A percentile compares a stretch with the other conserved stretches of the same genome.
phyloP scores from a whole-genome alignment of 2,113 vertebrate species.

The Corythoichthys intestinalis region DNA sequence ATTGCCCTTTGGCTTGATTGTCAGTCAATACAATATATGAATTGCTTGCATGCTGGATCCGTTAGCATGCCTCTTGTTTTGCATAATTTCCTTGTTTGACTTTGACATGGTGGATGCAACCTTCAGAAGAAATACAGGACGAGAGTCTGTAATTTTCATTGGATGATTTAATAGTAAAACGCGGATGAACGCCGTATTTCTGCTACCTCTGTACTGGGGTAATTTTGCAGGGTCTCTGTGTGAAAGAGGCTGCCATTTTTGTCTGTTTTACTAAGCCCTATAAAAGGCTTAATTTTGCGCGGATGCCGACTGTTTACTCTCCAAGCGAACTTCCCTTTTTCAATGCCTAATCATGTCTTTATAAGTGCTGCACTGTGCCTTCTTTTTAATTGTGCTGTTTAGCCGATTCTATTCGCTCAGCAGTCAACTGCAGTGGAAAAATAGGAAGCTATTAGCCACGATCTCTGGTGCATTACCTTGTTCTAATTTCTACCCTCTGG shows the following conservation, averaged over 20 bases:
- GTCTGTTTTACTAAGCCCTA: background rate
- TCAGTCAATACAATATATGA: background rate
- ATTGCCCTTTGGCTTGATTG: too few species aligned
- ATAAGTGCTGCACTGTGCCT: conserved; percentile 4
- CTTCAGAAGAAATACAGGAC: background rate
- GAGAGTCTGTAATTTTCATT: background rate
- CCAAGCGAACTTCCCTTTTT: background rate
- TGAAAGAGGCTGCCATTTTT: background rate
- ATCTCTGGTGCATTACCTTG: conserved; percentile 12
- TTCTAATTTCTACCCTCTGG: conserved; percentile 18
- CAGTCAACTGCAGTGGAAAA: conserved; percentile 20
- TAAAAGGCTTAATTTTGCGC: background rate
- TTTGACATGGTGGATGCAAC: background rate
- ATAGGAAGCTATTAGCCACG: conserved; percentile 41
- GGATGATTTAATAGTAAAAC: background rate
- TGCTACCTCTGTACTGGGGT: background rate
- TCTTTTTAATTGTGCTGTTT: conserved; percentile 24
- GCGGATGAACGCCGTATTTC: background rate
- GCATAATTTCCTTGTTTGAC: background rate
- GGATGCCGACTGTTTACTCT: background rate
- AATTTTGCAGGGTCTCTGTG: background rate
- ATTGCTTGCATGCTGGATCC: background rate
- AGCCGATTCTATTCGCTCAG: conserved; percentile 43
- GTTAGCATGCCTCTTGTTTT: background rate
- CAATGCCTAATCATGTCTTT: background rate